Evolutionary conservation across 1,140 invertebrate genomes (phyloP).

Genomic region (Cotesia typhae): DNA sequence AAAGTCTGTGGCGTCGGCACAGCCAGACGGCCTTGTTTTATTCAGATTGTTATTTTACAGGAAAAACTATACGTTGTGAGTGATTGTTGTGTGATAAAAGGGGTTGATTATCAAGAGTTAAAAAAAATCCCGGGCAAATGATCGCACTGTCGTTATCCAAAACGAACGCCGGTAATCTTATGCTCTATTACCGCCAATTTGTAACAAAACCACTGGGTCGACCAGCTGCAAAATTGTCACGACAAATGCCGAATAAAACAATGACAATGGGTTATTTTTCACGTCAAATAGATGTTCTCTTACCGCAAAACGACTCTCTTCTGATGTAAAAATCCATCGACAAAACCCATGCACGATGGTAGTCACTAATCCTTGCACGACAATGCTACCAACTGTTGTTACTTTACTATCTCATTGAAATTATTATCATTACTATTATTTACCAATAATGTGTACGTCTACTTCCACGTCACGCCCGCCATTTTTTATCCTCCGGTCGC

Average conservation of each 20-base stretch:
- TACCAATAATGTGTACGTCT: neutral
- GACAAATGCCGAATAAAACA: neutral
- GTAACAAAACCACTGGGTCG: constrained; percentile 9
- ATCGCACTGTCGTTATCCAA: constrained; percentile 2
- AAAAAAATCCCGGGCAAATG: constrained; percentile 21
- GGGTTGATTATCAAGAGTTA: too few species aligned
- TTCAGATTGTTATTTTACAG: too few species aligned
- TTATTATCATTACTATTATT: too few species aligned
- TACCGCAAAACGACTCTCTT: constrained; percentile 10
- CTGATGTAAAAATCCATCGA: constrained; percentile 27
- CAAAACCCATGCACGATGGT: constrained; percentile 25
- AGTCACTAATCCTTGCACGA: constrained; percentile 23
- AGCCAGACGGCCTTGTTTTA: too few species aligned
- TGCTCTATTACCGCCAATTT: constrained; percentile 15
- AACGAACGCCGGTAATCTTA: constrained; percentile 31
- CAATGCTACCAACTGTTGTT: constrained; percentile 23
- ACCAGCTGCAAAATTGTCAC: constrained; percentile 9
- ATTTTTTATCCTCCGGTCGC: neutral
- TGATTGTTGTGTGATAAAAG: too few species aligned
- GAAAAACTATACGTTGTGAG: too few species aligned
- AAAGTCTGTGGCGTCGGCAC: too few species aligned
- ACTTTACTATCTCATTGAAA: neutral
- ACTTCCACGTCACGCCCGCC: constrained; percentile 8
- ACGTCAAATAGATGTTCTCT: constrained; percentile 18
- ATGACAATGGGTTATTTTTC: constrained; percentile 1